Evolutionary conservation across 1,140 invertebrate species (phyloP).

Genomic region (Pantala flavescens): DNA sequence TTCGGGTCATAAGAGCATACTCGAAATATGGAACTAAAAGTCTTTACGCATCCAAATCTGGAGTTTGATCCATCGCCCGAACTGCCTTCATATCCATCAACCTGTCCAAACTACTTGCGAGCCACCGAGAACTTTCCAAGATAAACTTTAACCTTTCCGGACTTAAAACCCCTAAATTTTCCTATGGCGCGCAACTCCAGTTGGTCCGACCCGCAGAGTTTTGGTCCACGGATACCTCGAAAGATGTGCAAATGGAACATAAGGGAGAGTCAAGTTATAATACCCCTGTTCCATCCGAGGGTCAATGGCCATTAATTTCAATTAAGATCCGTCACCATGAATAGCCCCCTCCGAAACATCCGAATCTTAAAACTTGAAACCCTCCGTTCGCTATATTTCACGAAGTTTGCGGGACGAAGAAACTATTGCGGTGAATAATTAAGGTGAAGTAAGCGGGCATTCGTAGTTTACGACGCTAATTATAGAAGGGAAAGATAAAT

Average conservation of each 20-base stretch:
- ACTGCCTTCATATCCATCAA: not conserved
- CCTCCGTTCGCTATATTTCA: not conserved
- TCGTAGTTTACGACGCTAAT: too few species aligned
- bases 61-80: not conserved
- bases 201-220: not conserved
- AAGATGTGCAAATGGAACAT: not conserved
- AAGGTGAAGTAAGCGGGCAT: too few species aligned
- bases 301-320: not conserved
- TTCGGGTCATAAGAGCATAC: too few species aligned
- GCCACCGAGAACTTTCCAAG: not conserved
- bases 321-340: not conserved
- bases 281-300: not conserved
- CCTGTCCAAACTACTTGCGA: not conserved
- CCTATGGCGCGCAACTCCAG: not conserved
- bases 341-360: not conserved
- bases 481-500: too few species aligned
- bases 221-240: not conserved
- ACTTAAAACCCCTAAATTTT: not conserved
- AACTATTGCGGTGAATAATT: too few species aligned
- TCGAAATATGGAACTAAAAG: too few species aligned
- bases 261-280: not conserved
- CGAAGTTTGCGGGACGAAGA: too few species aligned
- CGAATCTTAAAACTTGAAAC: not conserved
- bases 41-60: not conserved
- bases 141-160: not conserved